Base-by-base conservation (phyloP, 2,888 invertebrate species). In the Heterodera filipjevi region DNA sequence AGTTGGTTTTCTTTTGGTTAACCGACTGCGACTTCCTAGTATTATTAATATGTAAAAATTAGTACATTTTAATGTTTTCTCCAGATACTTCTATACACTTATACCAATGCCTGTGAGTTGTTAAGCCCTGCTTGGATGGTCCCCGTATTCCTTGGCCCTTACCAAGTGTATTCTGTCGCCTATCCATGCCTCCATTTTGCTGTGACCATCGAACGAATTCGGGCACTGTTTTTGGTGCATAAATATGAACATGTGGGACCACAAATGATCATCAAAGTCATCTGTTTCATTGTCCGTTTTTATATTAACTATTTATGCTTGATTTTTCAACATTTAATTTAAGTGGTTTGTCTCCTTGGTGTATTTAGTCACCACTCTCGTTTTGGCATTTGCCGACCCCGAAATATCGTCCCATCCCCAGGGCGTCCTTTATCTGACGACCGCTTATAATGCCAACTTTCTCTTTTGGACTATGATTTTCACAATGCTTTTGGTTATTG, bases 111-210 rank as follows among this genome's bases (percentile, higher is more conserved):
- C 30, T 73, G 73, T 33, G 53, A 73, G 39, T 39, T 73, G 27
- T 39, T 73, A 46, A 73, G 39, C 3, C 73, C 73, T 10, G 27
- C n/a, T 12, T 73, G 73, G 73, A 53, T 73, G 53, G 73, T 46
- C 64, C 22, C 64, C 33, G 22, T 44, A 3, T 59, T 73, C 44
- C n/a, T 59, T 32, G 73, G 59, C 39, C 73, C 73, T 39, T 73
- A 73, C 46, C 64, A 49, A 35, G 64, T 73, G 8, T 64, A 64
- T 64, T 59, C 33, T n/a, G 64, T 73, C 33, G 73, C 73, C 19
- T 73, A 73, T 73, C 73, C 73, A 22, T 39, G 6, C 22, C 46
- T 73, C 33, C 73, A 73, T 49, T 73, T 73, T 39, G 53, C 59
- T 39, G 64, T 73, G 22, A 73, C 44, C n/a, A 32, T 73, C 32